Evolutionary conservation across 1,140 invertebrate species (phyloP).

Genomic region (Meloidogyne floridensis): DNA sequence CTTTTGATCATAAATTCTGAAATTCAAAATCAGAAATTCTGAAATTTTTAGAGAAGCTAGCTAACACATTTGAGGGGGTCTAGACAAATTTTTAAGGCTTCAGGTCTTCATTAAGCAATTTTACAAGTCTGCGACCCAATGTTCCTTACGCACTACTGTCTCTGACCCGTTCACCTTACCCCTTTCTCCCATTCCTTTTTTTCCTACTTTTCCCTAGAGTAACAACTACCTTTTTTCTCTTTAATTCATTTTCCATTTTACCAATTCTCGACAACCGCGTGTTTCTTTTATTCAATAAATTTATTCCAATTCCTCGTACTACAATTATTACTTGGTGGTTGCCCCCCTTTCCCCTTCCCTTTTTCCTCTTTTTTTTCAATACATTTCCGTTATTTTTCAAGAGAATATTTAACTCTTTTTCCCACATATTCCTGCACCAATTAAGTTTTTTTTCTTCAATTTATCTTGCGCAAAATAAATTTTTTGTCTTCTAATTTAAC

Average conservation of each 20-base stretch:
- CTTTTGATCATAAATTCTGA: not conserved
- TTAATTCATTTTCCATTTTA: not conserved
- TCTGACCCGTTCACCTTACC: not conserved
- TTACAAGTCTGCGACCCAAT: not conserved
- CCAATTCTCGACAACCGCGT: not conserved
- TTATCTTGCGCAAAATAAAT: not conserved
- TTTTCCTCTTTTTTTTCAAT: not conserved
- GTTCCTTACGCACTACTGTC: not conserved
- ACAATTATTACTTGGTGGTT: not conserved
- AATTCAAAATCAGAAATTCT: not conserved
- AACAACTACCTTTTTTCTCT: not conserved
- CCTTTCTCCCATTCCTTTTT: not conserved
- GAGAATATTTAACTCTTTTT: not conserved
- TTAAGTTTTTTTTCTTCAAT: slow-evolving; percentile 4
- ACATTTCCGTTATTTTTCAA: not conserved
- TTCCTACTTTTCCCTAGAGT: not conserved
- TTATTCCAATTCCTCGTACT: not conserved
- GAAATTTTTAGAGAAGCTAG: not conserved
- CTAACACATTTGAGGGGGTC: not conserved
- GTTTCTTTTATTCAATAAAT: slow-evolving; percentile 2
- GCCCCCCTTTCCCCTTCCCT: not conserved
- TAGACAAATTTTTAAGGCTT: not conserved
- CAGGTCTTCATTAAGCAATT: not conserved
- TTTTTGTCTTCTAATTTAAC: not conserved
- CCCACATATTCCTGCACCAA: slow-evolving; percentile 4